Base-by-base conservation (phyloP, 2,113 vertebrate genomes). In the Aleadryas rufinucha region DNA sequence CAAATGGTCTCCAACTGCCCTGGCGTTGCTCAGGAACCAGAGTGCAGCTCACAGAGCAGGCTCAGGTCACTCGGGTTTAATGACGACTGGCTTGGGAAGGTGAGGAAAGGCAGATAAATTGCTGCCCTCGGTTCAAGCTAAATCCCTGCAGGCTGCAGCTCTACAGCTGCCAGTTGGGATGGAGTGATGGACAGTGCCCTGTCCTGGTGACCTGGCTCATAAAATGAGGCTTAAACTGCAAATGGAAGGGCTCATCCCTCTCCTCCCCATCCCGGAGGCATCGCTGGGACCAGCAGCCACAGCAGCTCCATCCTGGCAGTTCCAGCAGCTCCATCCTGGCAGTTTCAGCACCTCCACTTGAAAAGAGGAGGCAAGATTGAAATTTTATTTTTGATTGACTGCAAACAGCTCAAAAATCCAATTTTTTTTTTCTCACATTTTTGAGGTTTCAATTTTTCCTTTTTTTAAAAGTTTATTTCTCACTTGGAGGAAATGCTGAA, bases 251-350 rank as follows among this genome's bases (percentile, higher is more conserved):
- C n/a, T 84, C 37, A 19, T 42, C 44, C 44, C 59, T 72, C 13
- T 1, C 39, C 42, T 76, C 37, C 5, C 39, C 47, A 31, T 44
- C 6, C 24, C 0, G 0, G 57, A 53, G 26, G 42, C n/a, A 57
- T 19, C 1, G 2, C 65, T 4, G 66, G 11, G 24, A 39, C 42
- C 10, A 12, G 10, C 1, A 1, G 45, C 45, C 1, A 9, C 33
- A 27, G 31, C 72, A 52, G 68, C 56, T 81, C 66, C 42, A 41
- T 28, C 64, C 54, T 3, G 0, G n/a, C n/a, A 20, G 12, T 27
- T 12, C 26, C 39, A 77, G 37, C 1, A 0, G 10, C 31, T 30
- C 52, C 18, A 15, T 28, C 64, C 54, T 3, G 0, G n/a, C n/a
- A 20, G 12, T 27, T 12, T 28, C 39, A 77, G 37, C 1, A 0